Evolutionary conservation across 2,113 vertebrate genomes (phyloP).

Genomic region (Sciurus niger): DNA sequence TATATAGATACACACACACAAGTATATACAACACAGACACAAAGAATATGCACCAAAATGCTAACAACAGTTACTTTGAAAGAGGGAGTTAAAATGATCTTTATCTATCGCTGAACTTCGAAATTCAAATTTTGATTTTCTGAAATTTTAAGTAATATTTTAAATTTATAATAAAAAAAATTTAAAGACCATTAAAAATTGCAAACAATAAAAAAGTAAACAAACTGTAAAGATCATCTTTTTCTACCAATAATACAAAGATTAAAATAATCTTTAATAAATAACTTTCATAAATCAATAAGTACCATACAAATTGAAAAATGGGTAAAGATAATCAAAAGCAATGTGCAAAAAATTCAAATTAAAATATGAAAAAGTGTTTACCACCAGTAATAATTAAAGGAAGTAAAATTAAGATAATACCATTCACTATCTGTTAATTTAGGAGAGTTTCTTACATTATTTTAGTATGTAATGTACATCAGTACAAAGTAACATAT

Average conservation of each 20-base stretch:
- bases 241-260: neutral
- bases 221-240: neutral
- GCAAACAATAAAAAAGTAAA: neutral
- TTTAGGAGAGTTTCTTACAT: neutral
- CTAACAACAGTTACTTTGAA: neutral
- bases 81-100: neutral
- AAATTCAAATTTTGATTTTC: neutral
- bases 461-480: constrained; percentile 27
- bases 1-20: neutral
- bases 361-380: neutral
- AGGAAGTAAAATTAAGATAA: constrained; percentile 32
- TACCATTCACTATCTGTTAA: constrained; percentile 30
- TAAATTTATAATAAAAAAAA: neutral
- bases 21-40: neutral
- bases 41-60: neutral
- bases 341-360: neutral
- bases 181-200: neutral
- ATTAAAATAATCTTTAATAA: constrained; percentile 32
- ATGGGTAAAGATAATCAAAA: neutral
- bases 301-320: neutral
- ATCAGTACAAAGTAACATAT: neutral
- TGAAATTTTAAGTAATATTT: neutral
- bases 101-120: neutral
- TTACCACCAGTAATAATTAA: neutral
- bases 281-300: constrained; percentile 10